Evolutionary conservation across 2,113 vertebrate genomes (phyloP).

Genomic region (Cinclus mexicanus): DNA sequence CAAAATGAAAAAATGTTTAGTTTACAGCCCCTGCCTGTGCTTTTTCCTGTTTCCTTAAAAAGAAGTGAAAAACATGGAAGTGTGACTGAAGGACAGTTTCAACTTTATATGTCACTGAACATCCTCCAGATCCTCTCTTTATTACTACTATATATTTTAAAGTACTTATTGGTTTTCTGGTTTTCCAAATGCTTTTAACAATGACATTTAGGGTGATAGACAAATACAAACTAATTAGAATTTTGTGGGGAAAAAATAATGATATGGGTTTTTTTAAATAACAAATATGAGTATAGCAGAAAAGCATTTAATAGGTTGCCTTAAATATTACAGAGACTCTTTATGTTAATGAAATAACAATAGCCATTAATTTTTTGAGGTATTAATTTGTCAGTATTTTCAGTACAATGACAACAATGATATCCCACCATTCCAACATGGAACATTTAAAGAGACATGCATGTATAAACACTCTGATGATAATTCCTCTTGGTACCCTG

Average conservation of each 20-base stretch:
- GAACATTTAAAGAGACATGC: neutral
- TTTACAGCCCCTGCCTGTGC: neutral
- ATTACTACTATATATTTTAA: neutral
- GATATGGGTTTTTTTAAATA: rapidly evolving
- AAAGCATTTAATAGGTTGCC: neutral
- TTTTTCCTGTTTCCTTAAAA: neutral
- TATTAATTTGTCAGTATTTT: neutral
- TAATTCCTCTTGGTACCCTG: neutral
- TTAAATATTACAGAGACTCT: neutral
- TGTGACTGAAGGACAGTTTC: neutral
- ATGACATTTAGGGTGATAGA: neutral
- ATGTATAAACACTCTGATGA: rapidly evolving
- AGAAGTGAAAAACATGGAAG: neutral
- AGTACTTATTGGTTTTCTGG: neutral
- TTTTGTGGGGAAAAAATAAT: neutral
- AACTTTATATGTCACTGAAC: neutral
- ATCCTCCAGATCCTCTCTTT: neutral
- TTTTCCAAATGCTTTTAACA: neutral
- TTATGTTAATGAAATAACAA: neutral
- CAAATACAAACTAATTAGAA: neutral
- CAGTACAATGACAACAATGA: neutral
- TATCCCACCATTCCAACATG: neutral
- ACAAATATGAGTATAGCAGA: neutral
- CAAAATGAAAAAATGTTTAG: rapidly evolving
- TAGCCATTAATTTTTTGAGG: neutral